Conservation (phyloP, 1,140 invertebrate genomes). For the Wiebesia pumilae region DNA sequence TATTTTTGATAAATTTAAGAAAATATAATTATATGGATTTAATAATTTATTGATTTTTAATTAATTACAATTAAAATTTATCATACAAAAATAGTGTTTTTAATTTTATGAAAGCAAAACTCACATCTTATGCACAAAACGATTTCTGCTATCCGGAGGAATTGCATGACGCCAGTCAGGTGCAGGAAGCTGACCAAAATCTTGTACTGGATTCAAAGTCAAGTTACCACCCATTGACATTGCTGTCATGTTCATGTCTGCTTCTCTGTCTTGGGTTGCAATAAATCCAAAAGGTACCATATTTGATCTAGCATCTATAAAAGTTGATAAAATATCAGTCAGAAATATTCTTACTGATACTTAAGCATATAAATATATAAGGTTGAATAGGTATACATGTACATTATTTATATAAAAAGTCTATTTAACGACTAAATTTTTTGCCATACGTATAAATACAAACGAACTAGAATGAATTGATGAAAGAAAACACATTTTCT, state of each 20-base stretch:
- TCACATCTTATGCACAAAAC: constrained; percentile 49
- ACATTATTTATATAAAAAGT: background rate
- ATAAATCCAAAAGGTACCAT: constrained; percentile 52
- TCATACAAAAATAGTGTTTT: background rate
- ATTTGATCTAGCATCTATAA: constrained; percentile 46
- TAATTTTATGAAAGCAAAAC: background rate
- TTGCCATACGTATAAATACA: constrained; percentile 23
- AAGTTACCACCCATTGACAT: constrained; percentile 47
- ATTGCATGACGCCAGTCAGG: constrained; percentile 45
- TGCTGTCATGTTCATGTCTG: constrained; percentile 45
- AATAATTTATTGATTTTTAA: no score
- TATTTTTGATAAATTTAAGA: background rate
- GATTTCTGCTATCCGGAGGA: constrained; percentile 32
- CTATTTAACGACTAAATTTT: background rate
- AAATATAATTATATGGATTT: no score
- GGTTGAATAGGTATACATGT: background rate
- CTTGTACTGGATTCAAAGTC: constrained; percentile 39
- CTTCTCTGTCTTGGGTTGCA: constrained; percentile 35
- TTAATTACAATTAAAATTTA: no score
- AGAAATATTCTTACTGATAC: background rate
- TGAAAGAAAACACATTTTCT: background rate
- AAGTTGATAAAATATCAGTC: background rate
- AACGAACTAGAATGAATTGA: background rate
- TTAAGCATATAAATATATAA: background rate
- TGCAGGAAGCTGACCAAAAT: constrained; percentile 41